Evolutionary conservation across 37 sponge, comb jelly and placozoan genomes (phyloP).

Genomic region (Ephydatia muelleri): DNA sequence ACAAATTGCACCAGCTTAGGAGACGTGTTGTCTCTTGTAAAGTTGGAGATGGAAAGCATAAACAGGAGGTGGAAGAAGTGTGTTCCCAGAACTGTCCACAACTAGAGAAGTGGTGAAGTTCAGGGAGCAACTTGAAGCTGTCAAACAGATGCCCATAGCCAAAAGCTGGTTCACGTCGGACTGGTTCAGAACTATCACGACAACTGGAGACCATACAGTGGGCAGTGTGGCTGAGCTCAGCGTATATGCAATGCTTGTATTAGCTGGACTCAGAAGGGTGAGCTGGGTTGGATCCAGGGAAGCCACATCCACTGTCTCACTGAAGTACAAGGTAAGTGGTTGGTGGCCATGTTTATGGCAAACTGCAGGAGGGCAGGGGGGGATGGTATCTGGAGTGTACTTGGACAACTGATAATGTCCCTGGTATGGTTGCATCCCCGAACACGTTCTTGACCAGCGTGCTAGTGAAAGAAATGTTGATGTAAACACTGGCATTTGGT

Average conservation of each 20-base stretch:
- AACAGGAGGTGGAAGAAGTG: neutral
- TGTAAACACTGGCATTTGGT: constrained; percentile 50
- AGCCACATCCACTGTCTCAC: constrained; percentile 75
- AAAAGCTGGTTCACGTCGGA: constrained; percentile 77
- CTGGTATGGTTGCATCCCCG: constrained; percentile 29
- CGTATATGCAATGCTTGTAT: constrained; percentile 45
- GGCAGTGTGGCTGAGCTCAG: constrained; percentile 23
- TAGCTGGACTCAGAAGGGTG: constrained; percentile 41
- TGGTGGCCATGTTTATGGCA: constrained; percentile 73
- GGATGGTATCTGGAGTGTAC: constrained; percentile 69
- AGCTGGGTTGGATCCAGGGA: constrained; percentile 71
- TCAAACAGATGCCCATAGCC: constrained; percentile 49
- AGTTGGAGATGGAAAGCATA: neutral
- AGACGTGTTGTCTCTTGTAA: constrained; percentile 47
- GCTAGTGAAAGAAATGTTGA: constrained; percentile 35
- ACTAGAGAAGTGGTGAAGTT: constrained; percentile 54
- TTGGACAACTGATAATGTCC: constrained; percentile 24
- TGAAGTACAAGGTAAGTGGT: constrained; percentile 73
- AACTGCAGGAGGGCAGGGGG: constrained; percentile 44
- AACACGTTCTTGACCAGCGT: constrained; percentile 62
- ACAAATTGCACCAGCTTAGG: constrained; percentile 75
- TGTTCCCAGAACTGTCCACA: constrained; percentile 63
- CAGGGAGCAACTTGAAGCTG: constrained; percentile 51
- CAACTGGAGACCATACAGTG: constrained; percentile 29
- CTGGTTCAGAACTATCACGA: constrained; percentile 48